phyloP scores from a whole-genome alignment of 2,888 invertebrate genomes.

The Spilarctia lutea region DNA sequence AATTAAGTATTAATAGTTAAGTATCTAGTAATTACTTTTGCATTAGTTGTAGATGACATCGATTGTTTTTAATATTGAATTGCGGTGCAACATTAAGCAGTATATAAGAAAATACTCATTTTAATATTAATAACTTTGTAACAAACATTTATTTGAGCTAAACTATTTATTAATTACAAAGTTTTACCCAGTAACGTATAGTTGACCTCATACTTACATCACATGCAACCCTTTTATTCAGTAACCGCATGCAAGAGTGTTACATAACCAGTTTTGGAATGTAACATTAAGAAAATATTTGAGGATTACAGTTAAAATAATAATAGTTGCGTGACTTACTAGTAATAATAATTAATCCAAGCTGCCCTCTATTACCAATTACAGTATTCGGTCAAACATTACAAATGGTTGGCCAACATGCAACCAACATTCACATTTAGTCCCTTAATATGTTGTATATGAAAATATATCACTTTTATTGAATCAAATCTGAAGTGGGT shows the following conservation, averaged over 20 bases:
- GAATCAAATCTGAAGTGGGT: slow-evolving; percentile 48
- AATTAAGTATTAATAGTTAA: too few relatives aligned
- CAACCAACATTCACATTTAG: slow-evolving; percentile 47
- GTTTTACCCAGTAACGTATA: neutral
- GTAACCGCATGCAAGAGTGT: slow-evolving; percentile 9
- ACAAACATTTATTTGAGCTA: neutral
- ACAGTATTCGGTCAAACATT: slow-evolving; percentile 61
- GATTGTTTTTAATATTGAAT: too few relatives aligned
- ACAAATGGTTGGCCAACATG: slow-evolving; percentile 65
- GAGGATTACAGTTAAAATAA: slow-evolving; percentile 20
- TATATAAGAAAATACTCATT: neutral
- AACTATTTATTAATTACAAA: neutral
- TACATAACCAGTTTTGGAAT: slow-evolving; percentile 9
- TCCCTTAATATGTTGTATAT: slow-evolving; percentile 35
- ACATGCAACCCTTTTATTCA: neutral
- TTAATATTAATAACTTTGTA: neutral
- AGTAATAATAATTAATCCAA: slow-evolving; percentile 60
- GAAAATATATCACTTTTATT: slow-evolving; percentile 43
- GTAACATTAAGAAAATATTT: slow-evolving; percentile 25
- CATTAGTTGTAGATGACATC: too few relatives aligned
- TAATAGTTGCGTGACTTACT: slow-evolving; percentile 57
- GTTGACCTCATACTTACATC: neutral
- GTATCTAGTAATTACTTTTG: too few relatives aligned
- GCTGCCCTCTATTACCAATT: slow-evolving; percentile 61
- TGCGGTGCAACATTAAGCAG: neutral